Base-by-base conservation (phyloP, 2,797 vertebrate species). In the Pagetopsis macropterus region DNA sequence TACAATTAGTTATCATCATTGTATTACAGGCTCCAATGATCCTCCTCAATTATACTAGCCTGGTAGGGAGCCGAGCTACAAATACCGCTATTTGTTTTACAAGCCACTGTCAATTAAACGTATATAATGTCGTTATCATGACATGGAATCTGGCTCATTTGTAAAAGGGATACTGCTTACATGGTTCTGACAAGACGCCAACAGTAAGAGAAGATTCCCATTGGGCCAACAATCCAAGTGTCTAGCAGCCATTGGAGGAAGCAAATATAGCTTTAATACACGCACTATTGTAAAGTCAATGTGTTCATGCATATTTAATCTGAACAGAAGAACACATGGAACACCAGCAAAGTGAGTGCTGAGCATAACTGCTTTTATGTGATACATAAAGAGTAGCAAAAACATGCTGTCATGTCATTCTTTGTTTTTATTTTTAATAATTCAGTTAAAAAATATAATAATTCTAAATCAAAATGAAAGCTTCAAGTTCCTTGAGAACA, bases 1-100 rank as follows among this genome's bases (percentile, higher is more conserved):
- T 68, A 65, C 66, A 81, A 76, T 84, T 81, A 83, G 61, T 89
- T 75, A 85, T 81, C 74, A 64, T 82, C 82, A 81, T 74, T 69
- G 61, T 78, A 58, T 69, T 76, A 75, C 82, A 84, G 75, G 79
- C 77, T 76, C 75, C 74, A 66, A 65, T 61, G 52, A 83, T 76
- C 68, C 46, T 81, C 65, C 57, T 77, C 46, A 73, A 78, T 81
- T 69, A 72, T 51, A 48, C 16, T 70, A 59, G 43, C 49, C 74
- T 67, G 67, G 66, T 72, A 72, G 58, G 62, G 62, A 80, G 72
- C 50, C 23, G 31, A 50, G 33, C 50, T 41, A 23, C 63, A 59
- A 61, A 49, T 57, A 6, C 65, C 78, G 55, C 21, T 50, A 62
- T 86, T 63, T 86, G 80, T 84, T 37, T 83, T 82, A 83, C 75